A percentile compares a stretch with the other conserved stretches of the same genome.
Evolutionary conservation across 2,113 vertebrate genomes (phyloP).

Genomic region (Mustelus asterias): DNA sequence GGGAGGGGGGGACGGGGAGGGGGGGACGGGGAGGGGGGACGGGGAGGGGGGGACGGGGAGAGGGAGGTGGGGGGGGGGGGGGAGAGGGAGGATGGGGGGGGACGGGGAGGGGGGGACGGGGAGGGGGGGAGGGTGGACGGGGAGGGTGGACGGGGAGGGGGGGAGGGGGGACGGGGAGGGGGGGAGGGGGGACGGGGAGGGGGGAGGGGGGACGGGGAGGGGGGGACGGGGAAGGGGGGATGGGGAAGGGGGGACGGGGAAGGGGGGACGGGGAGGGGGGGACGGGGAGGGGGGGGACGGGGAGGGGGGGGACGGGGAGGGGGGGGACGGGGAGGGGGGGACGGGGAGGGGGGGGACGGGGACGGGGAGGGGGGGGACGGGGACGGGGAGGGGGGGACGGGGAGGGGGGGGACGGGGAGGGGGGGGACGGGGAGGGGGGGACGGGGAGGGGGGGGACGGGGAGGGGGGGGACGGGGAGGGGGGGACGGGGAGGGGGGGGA

Average conservation of each 20-base stretch:
- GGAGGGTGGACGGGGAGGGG: not conserved
- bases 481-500: not conserved
- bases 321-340: not conserved
- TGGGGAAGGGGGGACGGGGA: not conserved
- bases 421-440: no score
- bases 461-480: no score
- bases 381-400: no score
- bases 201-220: accelerated
- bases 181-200: not conserved
- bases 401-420: no score
- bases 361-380: no score
- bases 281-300: not conserved
- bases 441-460: no score
- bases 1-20: conserved; percentile 44
- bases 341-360: accelerated
- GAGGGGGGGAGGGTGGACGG: no score
- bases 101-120: no score
- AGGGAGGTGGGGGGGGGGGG: no score
- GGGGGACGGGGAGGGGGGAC: not conserved
- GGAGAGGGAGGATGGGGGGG: not conserved
- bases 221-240: no score
- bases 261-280: not conserved
- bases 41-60: not conserved
- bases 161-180: no score
- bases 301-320: conserved; percentile 53